These are phyloP conservation scores for Thymelicus acteon DNA, from an alignment of 2,888 invertebrate genomes.

Conservation along the genomic window DNA sequence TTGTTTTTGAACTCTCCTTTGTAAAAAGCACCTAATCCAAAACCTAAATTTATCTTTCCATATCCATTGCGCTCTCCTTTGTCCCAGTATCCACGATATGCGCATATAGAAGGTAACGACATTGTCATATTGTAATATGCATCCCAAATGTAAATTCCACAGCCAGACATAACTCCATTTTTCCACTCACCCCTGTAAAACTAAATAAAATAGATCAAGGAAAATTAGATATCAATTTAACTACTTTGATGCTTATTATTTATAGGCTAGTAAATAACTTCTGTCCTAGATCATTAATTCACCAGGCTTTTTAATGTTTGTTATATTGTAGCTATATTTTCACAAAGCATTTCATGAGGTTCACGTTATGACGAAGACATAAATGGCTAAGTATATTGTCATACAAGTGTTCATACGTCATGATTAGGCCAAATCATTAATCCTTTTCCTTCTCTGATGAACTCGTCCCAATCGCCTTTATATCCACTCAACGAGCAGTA, in stretches of 20 bases:
- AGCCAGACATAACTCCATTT: slow-evolving; percentile 82
- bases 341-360: too few species aligned
- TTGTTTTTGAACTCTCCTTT: slow-evolving; percentile 83
- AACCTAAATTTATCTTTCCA: slow-evolving; percentile 78
- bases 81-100: slow-evolving; percentile 84
- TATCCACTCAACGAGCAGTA: slow-evolving; percentile 75
- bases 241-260: too few species aligned
- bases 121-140: slow-evolving; percentile 79
- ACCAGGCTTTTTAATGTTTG: too few species aligned
- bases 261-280: too few species aligned
- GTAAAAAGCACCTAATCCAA: slow-evolving; percentile 81
- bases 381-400: too few species aligned
- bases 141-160: slow-evolving; percentile 86
- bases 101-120: slow-evolving; percentile 78
- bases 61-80: slow-evolving; percentile 80
- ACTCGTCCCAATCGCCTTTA: slow-evolving; percentile 82
- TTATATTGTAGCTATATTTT: too few species aligned
- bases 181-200: slow-evolving; percentile 86
- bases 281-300: too few species aligned
- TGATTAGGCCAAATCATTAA: slow-evolving; percentile 86
- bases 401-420: slow-evolving; percentile 58
- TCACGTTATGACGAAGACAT: too few species aligned
- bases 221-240: neutral
- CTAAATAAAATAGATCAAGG: slow-evolving; percentile 54
- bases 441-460: slow-evolving; percentile 83